Conservation (phyloP, 2,113 vertebrate genomes). For the Eulemur rufifrons region DNA sequence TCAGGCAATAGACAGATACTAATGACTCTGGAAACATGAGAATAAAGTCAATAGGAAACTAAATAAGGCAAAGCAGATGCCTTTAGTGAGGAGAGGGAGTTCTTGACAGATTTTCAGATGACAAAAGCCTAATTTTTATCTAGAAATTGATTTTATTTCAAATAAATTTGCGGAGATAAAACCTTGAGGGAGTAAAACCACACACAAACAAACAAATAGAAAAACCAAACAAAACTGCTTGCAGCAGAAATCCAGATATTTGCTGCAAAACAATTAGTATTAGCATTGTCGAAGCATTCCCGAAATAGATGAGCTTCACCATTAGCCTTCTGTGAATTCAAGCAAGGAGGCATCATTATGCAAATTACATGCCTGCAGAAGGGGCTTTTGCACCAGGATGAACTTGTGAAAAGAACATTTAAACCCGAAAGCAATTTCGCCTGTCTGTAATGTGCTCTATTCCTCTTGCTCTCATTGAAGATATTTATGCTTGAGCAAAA, state of each 20-base stretch:
- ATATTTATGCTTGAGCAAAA: conserved; percentile 73
- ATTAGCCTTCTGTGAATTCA: conserved; percentile 84
- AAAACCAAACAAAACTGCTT: conserved; percentile 60
- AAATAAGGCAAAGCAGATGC: background rate
- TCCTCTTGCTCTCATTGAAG: conserved; percentile 79
- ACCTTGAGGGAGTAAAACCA: background rate
- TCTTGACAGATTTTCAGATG: conserved; percentile 38
- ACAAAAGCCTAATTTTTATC: conserved; percentile 30
- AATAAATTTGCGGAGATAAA: conserved; percentile 32
- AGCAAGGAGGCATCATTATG: conserved; percentile 81
- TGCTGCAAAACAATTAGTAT: conserved; percentile 77
- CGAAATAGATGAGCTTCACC: conserved; percentile 79
- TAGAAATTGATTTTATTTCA: conserved; percentile 60
- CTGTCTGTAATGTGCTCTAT: conserved; percentile 78
- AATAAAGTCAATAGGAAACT: background rate
- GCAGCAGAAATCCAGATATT: conserved; percentile 66
- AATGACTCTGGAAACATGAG: background rate
- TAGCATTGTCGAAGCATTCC: conserved; percentile 72
- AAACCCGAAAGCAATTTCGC: conserved; percentile 83
- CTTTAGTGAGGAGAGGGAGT: background rate
- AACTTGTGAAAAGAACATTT: conserved; percentile 84
- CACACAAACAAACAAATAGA: background rate
- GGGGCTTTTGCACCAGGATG: conserved; percentile 79
- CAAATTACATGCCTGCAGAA: conserved; percentile 81
- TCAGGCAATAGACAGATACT: background rate